Evolutionary conservation across 2,113 vertebrate genomes (phyloP).

Genomic region (Myotis davidii): DNA sequence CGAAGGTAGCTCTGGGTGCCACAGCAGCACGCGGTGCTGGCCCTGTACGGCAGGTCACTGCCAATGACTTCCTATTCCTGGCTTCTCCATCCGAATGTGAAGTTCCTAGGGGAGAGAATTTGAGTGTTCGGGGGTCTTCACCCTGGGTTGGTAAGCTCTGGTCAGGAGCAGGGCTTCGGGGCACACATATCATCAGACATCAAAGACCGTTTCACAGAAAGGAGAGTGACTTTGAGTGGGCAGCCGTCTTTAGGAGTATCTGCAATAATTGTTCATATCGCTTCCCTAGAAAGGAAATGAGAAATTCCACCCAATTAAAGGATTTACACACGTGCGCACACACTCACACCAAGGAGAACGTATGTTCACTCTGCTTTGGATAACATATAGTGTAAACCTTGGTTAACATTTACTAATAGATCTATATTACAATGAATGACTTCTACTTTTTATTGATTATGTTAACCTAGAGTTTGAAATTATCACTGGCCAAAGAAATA

Average conservation of each 20-base stretch:
- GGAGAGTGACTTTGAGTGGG: not conserved
- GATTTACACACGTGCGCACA: not conserved
- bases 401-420: not conserved
- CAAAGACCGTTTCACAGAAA: not conserved
- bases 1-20: not conserved
- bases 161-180: not conserved
- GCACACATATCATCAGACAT: not conserved
- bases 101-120: not conserved
- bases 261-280: not conserved
- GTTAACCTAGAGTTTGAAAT: not conserved
- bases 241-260: not conserved
- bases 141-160: not conserved
- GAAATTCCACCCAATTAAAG: not conserved
- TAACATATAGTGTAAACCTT: not conserved
- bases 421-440: not conserved
- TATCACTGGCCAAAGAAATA: not conserved
- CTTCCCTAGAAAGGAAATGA: not conserved
- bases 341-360: not conserved
- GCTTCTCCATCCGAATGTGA: not conserved
- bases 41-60: not conserved
- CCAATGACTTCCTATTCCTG: not conserved
- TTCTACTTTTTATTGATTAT: not conserved
- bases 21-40: not conserved
- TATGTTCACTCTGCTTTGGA: not conserved
- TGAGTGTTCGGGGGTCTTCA: not conserved